phyloP scores from a whole-genome alignment of 2,113 vertebrate genomes.

The Sarotherodon lohbergeri region DNA sequence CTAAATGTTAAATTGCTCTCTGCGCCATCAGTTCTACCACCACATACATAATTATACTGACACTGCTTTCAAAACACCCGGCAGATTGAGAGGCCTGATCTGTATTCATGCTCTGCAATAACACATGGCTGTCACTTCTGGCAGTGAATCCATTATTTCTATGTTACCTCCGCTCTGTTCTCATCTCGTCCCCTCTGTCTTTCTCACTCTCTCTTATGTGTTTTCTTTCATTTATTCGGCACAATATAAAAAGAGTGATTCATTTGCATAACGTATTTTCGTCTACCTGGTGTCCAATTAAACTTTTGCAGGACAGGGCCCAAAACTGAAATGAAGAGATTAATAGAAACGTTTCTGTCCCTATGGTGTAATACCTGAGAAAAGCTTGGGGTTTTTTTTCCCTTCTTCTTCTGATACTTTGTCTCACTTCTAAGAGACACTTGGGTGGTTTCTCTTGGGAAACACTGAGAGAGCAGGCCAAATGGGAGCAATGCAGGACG shows the following conservation, averaged over 20 bases:
- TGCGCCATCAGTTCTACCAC: constrained; percentile 27
- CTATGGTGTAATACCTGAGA: not conserved
- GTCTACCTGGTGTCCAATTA: constrained; percentile 30
- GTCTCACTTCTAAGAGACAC: constrained; percentile 3
- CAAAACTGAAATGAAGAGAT: constrained; percentile 17
- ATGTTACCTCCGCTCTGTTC: constrained; percentile 24
- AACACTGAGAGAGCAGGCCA: constrained; percentile 26
- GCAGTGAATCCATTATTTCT: constrained; percentile 46
- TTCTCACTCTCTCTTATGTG: not conserved
- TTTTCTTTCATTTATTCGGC: constrained; percentile 20
- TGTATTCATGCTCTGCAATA: constrained; percentile 40
- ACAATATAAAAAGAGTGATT: constrained; percentile 15
- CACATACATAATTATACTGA: constrained; percentile 43
- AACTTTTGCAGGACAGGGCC: not conserved
- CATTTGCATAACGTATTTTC: constrained; percentile 30
- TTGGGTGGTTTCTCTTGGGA: constrained; percentile 14
- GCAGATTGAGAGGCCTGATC: constrained; percentile 41
- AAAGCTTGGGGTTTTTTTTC: not conserved
- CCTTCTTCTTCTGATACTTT: not conserved
- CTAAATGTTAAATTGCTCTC: constrained; percentile 45
- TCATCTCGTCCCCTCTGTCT: not conserved
- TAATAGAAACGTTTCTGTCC: constrained; percentile 14
- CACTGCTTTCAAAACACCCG: constrained; percentile 42
- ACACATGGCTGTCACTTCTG: constrained; percentile 49
- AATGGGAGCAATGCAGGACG: not conserved